Percentiles rank a stretch among this genome's conserved stretches.
These are phyloP conservation scores for Paralichthys olivaceus DNA, from an alignment of 2,113 vertebrate genomes.

Conservation along the genomic window DNA sequence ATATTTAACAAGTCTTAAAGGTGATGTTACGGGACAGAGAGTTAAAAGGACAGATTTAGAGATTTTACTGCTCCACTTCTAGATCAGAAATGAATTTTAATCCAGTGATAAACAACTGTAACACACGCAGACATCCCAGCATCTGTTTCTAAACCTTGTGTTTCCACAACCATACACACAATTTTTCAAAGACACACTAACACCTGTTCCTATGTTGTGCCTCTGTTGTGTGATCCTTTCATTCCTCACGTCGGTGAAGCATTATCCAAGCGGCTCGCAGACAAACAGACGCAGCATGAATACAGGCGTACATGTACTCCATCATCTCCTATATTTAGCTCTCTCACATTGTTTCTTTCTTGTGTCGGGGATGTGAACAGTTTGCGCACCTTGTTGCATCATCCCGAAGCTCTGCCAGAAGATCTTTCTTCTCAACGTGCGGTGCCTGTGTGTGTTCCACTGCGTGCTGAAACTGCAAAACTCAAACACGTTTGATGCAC, in stretches of 20 bases:
- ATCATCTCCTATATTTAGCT: conserved; percentile 40
- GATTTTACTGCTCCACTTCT: not conserved
- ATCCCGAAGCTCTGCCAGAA: conserved; percentile 19
- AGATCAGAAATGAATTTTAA: not conserved
- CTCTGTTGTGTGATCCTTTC: conserved; percentile 32
- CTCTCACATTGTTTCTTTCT: conserved; percentile 11
- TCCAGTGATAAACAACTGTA: too few species aligned
- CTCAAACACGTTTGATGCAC: conserved; percentile 17
- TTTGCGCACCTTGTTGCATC: conserved; percentile 36
- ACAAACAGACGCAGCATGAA: conserved; percentile 4
- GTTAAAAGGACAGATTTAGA: not conserved
- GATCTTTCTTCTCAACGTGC: conserved; percentile 7
- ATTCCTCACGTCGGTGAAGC: not conserved
- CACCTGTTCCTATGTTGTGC: not conserved
- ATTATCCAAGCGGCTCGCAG: not conserved
- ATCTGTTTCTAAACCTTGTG: not conserved
- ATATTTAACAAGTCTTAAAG: too few species aligned
- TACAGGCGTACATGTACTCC: conserved; percentile 3
- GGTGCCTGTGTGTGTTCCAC: conserved; percentile 15
- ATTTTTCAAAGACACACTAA: not conserved
- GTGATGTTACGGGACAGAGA: too few species aligned
- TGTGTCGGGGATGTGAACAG: conserved; percentile 19
- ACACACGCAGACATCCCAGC: not conserved
- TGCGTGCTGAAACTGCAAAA: not conserved
- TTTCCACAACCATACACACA: not conserved